Conservation (phyloP, 1,140 invertebrate species). For the Hypsibius dujardini region DNA sequence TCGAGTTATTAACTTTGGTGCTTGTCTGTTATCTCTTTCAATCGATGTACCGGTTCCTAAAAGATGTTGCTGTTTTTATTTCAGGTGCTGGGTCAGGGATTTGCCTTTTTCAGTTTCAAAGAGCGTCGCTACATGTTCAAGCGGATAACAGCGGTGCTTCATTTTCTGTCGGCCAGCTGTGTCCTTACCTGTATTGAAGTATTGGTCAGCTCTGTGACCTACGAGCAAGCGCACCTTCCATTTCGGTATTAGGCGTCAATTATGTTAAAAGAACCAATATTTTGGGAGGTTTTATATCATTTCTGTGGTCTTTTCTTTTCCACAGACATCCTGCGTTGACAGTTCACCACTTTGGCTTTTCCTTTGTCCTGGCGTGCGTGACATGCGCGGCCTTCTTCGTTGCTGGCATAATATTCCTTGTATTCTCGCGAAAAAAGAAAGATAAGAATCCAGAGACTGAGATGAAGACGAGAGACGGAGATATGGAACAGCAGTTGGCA, state of each 20-base stretch:
- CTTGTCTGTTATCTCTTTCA: too few species aligned
- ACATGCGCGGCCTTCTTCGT: not conserved
- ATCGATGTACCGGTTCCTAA: too few species aligned
- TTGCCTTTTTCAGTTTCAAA: constrained; percentile 14
- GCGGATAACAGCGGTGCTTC: not conserved
- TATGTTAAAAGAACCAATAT: not conserved
- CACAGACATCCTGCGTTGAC: not conserved
- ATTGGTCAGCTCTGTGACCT: not conserved
- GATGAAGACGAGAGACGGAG: not conserved
- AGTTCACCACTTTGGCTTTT: constrained; percentile 7
- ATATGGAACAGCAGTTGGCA: not conserved
- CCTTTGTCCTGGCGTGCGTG: constrained; percentile 13
- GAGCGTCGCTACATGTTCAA: not conserved
- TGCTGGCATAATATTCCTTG: not conserved
- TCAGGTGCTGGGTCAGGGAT: not conserved
- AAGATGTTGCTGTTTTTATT: too few species aligned
- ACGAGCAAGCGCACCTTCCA: constrained; percentile 6
- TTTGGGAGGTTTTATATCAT: not conserved
- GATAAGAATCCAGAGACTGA: not conserved
- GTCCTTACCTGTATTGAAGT: constrained; percentile 4
- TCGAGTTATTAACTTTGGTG: too few species aligned
- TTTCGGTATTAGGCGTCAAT: not conserved
- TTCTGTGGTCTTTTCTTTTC: not conserved
- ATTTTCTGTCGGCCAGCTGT: not conserved
- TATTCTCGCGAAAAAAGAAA: constrained; percentile 12